Conservation (phyloP, 2,797 vertebrate genomes). For the Galago senegalensis region DNA sequence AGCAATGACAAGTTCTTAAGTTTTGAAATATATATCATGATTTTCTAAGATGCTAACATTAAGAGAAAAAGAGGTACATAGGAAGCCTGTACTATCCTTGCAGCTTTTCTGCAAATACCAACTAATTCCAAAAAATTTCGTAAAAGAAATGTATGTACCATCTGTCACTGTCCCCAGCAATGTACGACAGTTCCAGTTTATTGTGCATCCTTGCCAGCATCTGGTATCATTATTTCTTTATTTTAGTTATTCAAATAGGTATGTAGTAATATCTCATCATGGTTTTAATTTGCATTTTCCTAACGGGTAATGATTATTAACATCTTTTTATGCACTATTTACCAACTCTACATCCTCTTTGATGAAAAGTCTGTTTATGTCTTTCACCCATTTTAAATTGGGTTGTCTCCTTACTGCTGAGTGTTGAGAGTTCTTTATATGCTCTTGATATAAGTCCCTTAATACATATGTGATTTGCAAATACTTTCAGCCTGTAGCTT, state of each 20-base stretch:
- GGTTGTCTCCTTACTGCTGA: slow-evolving; percentile 3
- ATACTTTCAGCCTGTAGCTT: neutral
- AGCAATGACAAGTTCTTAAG: neutral
- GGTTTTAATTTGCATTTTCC: slow-evolving; percentile 31
- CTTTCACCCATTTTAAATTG: slow-evolving; percentile 16
- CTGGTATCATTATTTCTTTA: neutral
- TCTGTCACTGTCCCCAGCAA: neutral
- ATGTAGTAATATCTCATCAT: neutral
- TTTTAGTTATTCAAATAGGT: neutral
- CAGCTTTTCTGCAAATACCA: slow-evolving; percentile 4
- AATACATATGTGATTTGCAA: slow-evolving; percentile 30
- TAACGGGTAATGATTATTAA: neutral
- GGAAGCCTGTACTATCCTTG: neutral
- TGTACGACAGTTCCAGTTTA: neutral
- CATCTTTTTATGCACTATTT: slow-evolving; percentile 40
- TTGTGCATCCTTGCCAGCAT: neutral
- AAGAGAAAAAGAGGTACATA: neutral
- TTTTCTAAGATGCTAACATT: neutral
- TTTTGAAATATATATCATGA: neutral
- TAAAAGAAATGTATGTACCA: neutral
- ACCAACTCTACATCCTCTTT: slow-evolving; percentile 7
- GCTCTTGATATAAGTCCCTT: slow-evolving; percentile 25
- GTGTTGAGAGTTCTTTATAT: slow-evolving; percentile 1
- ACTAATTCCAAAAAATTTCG: neutral
- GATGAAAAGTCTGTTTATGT: neutral